Evolutionary conservation across 2,888 invertebrate genomes (phyloP), one percentile per base, ranked within the genome.

Genomic region (Caenorhabditis angaria): DNA sequence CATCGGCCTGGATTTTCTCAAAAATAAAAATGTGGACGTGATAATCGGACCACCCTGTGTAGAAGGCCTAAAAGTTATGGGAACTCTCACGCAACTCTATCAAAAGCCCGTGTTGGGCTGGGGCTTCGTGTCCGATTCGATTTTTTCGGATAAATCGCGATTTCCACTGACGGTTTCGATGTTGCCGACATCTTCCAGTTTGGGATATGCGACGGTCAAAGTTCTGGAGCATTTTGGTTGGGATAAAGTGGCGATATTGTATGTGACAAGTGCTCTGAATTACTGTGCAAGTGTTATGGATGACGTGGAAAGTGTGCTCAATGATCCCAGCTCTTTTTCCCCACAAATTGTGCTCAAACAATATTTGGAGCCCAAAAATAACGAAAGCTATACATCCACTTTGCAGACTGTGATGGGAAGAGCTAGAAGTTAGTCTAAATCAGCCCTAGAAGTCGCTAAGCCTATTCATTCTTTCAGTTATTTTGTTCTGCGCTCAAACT

Each of bases 21-120:
- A 64, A 10, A 61, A 77, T 12, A 29, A 74, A 14, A 65, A 71
- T 22, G 77, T 81, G 2, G 83, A 84, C 56, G 76, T 78, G 2
- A 47, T 84, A 3, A 72, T 84, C 29, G 82, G 78, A 18, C 76
- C 84, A 0, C 78, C 84, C 1, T 84, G 84, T 58, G 57, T 72
- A 1, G 41, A 65, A 70, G 73, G 66, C 24, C 48, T 69, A 5
- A 29, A 59, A 59, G 56, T 65, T 29, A 74, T 75, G 71, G 71
- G 66, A 50, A 63, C 63, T 0, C 47, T 77, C 6, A 56, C 70
- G 2, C 65, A 59, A 5, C 51, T 65, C 22, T 78, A 78, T 56
- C 18, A 64, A 25, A 78, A 68, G 18, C 65, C 67, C 0, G 62
- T 75, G 5, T 41, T 78, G 14, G 72, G 63, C 2, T 78, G 76